These are phyloP conservation scores for Mobula hypostoma DNA, from an alignment of 2,113 vertebrate genomes.

Conservation along the genomic window DNA sequence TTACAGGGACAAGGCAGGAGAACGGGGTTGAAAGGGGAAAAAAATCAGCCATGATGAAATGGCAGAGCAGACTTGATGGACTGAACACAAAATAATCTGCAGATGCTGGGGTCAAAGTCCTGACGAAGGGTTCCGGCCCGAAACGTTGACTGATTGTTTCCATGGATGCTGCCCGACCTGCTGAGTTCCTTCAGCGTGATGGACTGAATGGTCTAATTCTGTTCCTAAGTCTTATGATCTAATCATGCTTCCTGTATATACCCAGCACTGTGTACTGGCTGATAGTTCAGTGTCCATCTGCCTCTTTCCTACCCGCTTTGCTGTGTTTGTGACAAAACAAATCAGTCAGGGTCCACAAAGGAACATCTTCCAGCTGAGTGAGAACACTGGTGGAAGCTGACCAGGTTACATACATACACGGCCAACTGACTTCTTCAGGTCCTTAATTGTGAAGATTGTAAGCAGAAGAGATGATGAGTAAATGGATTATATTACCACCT, in stretches of 20 bases:
- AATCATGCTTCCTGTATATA: not conserved
- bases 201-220: no score
- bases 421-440: not conserved
- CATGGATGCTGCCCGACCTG: no score
- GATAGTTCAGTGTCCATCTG: not conserved
- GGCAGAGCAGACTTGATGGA: no score
- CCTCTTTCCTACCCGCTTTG: not conserved
- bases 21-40: no score
- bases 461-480: not conserved
- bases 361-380: not conserved
- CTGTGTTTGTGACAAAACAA: not conserved
- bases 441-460: not conserved
- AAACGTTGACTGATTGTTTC: no score
- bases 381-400: not conserved
- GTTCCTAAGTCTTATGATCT: no score
- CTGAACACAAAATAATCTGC: no score
- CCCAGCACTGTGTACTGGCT: not conserved
- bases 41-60: no score
- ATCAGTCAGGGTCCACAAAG: not conserved
- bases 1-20: no score
- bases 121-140: no score
- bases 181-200: no score
- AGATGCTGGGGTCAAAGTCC: no score
- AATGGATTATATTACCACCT: not conserved
- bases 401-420: not conserved